These are phyloP conservation scores for Adineta ricciae DNA, from an alignment of 2,888 invertebrate genomes.

Conservation along the genomic window DNA sequence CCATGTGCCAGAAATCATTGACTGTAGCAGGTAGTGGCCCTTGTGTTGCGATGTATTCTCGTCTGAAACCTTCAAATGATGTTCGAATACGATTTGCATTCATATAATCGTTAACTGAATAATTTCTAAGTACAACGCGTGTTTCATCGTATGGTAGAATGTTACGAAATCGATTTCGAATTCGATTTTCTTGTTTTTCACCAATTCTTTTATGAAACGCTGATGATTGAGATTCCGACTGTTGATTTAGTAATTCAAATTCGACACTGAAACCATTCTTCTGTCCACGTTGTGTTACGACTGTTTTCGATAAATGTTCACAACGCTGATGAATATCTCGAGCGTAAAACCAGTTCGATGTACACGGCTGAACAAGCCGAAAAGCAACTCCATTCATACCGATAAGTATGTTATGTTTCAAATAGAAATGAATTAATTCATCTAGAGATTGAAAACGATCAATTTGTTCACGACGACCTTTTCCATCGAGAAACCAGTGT, in stretches of 20 bases:
- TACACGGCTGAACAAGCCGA: neutral
- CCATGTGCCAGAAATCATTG: conserved; percentile 92
- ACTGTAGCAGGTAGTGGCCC: conserved; percentile 84
- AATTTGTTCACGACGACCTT: conserved; percentile 13
- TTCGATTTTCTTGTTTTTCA: conserved; percentile 76
- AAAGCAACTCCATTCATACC: neutral
- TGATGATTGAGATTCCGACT: neutral
- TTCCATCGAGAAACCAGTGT: neutral
- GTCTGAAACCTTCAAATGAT: conserved; percentile 41
- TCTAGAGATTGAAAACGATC: conserved; percentile 15
- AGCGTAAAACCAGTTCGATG: neutral
- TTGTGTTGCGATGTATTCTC: conserved; percentile 84
- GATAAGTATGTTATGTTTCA: conserved; percentile 3
- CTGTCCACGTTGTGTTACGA: neutral
- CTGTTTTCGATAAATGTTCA: neutral
- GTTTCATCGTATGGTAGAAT: conserved; percentile 94
- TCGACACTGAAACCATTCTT: neutral
- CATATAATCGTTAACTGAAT: conserved; percentile 79
- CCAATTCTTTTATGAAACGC: conserved; percentile 53
- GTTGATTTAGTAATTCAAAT: conserved; percentile 21
- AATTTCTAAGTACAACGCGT: conserved; percentile 70
- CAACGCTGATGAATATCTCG: conserved; percentile 15
- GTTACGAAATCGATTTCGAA: conserved; percentile 94
- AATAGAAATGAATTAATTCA: neutral
- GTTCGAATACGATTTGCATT: conserved; percentile 82